Evolutionary conservation across 2,113 vertebrate species (phyloP).

Genomic region (Mobula birostris): DNA sequence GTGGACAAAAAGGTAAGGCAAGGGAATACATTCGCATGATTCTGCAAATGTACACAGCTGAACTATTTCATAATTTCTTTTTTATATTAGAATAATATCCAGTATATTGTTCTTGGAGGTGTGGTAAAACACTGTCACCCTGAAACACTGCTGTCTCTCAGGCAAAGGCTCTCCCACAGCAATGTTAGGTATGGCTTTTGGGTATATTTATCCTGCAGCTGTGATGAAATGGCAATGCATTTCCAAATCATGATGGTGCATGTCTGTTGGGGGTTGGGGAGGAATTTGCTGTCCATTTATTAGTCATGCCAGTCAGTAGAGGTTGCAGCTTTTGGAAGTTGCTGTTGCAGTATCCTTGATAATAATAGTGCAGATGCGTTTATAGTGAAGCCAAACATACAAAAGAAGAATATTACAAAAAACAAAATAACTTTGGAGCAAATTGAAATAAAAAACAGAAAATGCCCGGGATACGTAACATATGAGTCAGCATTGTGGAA

Average conservation of each 20-base stretch:
- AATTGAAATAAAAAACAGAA: no score
- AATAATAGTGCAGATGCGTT: no score
- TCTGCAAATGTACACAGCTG: not conserved
- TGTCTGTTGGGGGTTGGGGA: no score
- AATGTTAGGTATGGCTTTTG: not conserved
- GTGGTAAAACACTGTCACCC: not conserved
- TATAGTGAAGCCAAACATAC: no score
- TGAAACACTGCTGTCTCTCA: not conserved
- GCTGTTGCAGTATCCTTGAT: not conserved
- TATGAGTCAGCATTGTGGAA: no score
- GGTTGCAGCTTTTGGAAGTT: not conserved
- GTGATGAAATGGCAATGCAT: no score
- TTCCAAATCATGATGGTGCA: not conserved
- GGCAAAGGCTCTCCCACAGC: not conserved
- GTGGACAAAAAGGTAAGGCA: conserved; percentile 78
- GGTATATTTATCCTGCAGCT: not conserved
- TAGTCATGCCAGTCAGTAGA: not conserved
- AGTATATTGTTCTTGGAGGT: not conserved
- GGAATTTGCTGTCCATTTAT: not conserved
- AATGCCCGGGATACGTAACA: no score
- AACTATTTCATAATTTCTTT: no score
- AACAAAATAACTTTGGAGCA: no score
- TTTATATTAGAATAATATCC: not conserved
- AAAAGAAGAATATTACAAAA: no score
- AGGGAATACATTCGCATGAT: not conserved